phyloP scores from a whole-genome alignment of 2,113 vertebrate genomes.

The Symphodus melops region DNA sequence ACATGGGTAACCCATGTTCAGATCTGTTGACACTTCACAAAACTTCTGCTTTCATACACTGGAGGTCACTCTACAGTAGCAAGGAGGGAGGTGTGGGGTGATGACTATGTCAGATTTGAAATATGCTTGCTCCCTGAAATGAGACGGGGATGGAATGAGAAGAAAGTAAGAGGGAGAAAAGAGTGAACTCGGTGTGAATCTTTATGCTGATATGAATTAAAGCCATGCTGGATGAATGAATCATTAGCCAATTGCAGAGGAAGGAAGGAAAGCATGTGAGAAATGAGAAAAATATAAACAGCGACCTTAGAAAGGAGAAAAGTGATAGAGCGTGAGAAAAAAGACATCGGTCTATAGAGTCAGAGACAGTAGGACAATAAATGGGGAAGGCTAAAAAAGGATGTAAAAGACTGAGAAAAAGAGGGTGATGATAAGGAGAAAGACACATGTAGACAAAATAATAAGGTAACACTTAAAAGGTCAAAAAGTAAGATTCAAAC shows the following conservation, averaged over 20 bases:
- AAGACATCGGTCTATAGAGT: too few relatives aligned
- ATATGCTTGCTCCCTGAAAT: slow-evolving; percentile 8
- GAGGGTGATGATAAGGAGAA: neutral
- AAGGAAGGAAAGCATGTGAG: neutral
- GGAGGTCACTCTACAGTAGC: neutral
- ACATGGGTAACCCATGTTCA: too few relatives aligned
- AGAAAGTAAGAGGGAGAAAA: neutral
- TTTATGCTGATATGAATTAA: slow-evolving; percentile 44
- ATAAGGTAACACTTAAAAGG: too few relatives aligned
- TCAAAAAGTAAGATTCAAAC: too few relatives aligned
- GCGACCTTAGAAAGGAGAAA: neutral
- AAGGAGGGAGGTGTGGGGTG: neutral
- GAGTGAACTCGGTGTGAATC: slow-evolving; percentile 17
- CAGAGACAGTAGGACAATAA: neutral
- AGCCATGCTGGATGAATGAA: slow-evolving; percentile 28
- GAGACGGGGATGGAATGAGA: neutral
- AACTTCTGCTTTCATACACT: neutral
- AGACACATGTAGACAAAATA: too few relatives aligned
- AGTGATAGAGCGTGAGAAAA: neutral
- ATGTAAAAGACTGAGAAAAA: neutral
- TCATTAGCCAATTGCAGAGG: slow-evolving; percentile 22
- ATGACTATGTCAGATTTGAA: slow-evolving; percentile 8
- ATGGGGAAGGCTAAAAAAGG: neutral
- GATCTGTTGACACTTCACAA: too few relatives aligned
- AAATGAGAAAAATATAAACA: neutral